Conservation (phyloP, 2,113 vertebrate genomes). For the Tragelaphus buxtoni region DNA sequence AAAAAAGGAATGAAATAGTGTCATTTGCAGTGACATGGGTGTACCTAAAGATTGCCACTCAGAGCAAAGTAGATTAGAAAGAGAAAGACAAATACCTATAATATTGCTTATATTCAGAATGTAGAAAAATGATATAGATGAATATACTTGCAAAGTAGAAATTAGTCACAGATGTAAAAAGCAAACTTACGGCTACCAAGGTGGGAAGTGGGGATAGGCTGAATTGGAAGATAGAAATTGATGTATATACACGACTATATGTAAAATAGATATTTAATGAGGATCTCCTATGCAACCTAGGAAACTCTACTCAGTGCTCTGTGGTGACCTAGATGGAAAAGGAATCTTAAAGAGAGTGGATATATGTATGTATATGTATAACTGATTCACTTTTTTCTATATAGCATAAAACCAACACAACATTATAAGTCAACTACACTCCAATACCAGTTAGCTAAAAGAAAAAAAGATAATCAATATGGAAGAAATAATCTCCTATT, state of each 20-base stretch:
- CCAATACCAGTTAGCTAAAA: background rate
- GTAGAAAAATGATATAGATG: background rate
- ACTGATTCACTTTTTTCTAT: background rate
- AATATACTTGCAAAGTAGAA: background rate
- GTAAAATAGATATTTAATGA: background rate
- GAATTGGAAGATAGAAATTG: background rate
- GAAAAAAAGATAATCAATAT: background rate
- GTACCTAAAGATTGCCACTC: background rate
- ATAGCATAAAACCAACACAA: background rate
- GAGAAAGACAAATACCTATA: background rate
- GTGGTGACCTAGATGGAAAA: background rate
- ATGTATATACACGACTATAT: rapidly evolving
- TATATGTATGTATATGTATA: background rate
- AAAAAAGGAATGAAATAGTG: background rate
- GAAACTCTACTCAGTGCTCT: background rate
- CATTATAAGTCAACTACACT: background rate
- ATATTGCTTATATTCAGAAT: background rate
- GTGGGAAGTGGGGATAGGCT: background rate
- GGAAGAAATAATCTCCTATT: background rate
- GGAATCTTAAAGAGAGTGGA: background rate
- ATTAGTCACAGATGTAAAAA: background rate
- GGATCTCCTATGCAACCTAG: background rate
- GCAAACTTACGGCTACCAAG: background rate
- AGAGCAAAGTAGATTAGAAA: background rate
- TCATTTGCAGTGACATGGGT: background rate